Base-by-base conservation (phyloP, 2,888 invertebrate genomes). In the Pollenia amentaria region DNA sequence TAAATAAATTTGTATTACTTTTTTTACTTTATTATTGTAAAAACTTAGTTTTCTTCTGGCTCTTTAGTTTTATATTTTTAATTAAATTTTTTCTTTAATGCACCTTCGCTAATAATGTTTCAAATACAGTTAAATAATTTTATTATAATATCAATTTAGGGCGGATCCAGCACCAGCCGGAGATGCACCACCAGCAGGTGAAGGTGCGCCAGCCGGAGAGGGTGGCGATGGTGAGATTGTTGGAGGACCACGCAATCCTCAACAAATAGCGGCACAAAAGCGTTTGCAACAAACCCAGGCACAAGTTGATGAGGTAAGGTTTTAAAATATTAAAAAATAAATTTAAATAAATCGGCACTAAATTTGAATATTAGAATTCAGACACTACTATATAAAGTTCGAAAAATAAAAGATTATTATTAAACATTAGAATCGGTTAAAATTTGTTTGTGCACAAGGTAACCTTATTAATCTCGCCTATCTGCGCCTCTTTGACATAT, bases 231-330 rank as follows among this genome's bases (percentile, higher is more conserved):
- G 92, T 18, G 97, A 96, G 82, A 95, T 97, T 93, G 97, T 97
- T 92, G 97, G 98, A 89, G 98, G 98, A 83, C 97, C 98, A 88
- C 88, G 96, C 93, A 97, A 96, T 89, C 97, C 97, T 84, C 97
- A 97, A 93, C 97, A 97, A 94, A 95, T 96, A 90, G 97, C 97
- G 78, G 97, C 97, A 89, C 96, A 96, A 93, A 96, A 97, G 90
- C 95, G 97, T 91, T 94, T 97, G 92, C 97, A 97, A 92, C 97
- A 97, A 93, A 96, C 97, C 89, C 97, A 97, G 94, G 97, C 97
- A 88, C 97, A 97, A 94, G 97, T 97, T 87, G 97, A 97, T 93
- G 96, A 96, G 95, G 95, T 95, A 90, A 88, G 88, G 77, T 79
- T 48, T 40, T 38, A 48, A 44, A 10, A 40, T 10, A n/a, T n/a